Conservation (phyloP, 2,113 vertebrate species). For the Phyllostomus hastatus region DNA sequence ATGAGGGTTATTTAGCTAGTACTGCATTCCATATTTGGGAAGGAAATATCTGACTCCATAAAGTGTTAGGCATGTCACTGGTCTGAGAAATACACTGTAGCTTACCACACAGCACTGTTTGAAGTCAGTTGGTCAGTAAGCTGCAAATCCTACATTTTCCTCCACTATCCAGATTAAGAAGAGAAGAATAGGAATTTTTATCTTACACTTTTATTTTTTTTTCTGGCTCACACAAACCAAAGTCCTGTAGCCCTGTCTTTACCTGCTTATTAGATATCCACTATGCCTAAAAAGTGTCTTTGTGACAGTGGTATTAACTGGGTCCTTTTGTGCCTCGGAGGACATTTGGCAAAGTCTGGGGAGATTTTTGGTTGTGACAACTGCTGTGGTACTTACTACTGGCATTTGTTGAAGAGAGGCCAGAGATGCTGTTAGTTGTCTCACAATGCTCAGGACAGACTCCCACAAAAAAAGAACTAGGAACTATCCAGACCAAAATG, state of each 20-base stretch:
- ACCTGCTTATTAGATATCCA: background rate
- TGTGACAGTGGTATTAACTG: background rate
- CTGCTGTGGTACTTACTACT: background rate
- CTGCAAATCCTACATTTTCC: background rate
- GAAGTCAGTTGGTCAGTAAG: background rate
- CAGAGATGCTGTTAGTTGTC: background rate
- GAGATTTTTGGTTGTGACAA: background rate
- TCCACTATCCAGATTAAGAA: background rate
- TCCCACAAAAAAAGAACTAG: background rate
- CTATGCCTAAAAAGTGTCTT: background rate
- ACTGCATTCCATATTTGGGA: background rate
- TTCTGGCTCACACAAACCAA: background rate
- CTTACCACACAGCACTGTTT: background rate
- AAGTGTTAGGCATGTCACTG: background rate
- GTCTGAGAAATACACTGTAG: background rate
- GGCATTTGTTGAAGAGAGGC: background rate
- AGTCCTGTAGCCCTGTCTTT: background rate
- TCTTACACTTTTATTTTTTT: constrained; percentile 15
- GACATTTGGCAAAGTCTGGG: background rate
- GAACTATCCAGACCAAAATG: background rate
- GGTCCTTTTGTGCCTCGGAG: background rate
- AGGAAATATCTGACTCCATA: background rate
- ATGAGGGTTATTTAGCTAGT: background rate
- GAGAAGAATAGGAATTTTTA: background rate
- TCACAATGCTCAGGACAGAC: background rate